A percentile compares a stretch with the other conserved stretches of the same genome.
These are phyloP conservation scores for Chromis chromis DNA, from an alignment of 2,797 vertebrate genomes.

Conservation along the genomic window DNA sequence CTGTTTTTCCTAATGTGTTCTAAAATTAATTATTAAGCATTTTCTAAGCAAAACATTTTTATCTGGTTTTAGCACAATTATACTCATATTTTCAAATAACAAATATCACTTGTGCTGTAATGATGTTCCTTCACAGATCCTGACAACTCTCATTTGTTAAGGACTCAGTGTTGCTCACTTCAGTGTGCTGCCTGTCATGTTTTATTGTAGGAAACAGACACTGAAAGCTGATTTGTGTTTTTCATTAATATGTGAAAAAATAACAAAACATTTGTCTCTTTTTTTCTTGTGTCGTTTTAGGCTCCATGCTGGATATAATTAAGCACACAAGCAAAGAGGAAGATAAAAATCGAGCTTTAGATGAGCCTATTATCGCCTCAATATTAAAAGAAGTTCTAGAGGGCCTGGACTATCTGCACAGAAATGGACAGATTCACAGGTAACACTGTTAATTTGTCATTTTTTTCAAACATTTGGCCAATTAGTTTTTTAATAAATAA, in stretches of 20 bases:
- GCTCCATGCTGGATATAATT: slow-evolving; percentile 99
- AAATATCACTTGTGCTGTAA: background rate
- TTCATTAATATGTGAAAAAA: slow-evolving; percentile 24
- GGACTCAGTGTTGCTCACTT: background rate
- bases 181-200: no score
- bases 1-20: background rate
- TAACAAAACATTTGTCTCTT: background rate
- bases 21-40: background rate
- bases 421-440: slow-evolving; percentile 99
- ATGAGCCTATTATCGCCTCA: slow-evolving; percentile 96
- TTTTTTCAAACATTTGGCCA: background rate
- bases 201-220: no score
- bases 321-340: slow-evolving; percentile 95
- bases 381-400: slow-evolving; percentile 98
- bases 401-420: slow-evolving; percentile 97
- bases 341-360: slow-evolving; percentile 91
- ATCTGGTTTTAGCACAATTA: background rate
- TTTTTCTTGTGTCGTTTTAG: slow-evolving; percentile 74
- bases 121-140: background rate
- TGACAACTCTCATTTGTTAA: background rate
- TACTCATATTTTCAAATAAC: background rate
- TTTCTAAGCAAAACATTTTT: background rate
- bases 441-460: slow-evolving; percentile 64
- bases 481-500: background rate
- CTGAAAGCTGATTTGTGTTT: slow-evolving; percentile 15